These are phyloP conservation scores for Sebastes paucispinis DNA, from an alignment of 2,797 vertebrate genomes.

Conservation along the genomic window DNA sequence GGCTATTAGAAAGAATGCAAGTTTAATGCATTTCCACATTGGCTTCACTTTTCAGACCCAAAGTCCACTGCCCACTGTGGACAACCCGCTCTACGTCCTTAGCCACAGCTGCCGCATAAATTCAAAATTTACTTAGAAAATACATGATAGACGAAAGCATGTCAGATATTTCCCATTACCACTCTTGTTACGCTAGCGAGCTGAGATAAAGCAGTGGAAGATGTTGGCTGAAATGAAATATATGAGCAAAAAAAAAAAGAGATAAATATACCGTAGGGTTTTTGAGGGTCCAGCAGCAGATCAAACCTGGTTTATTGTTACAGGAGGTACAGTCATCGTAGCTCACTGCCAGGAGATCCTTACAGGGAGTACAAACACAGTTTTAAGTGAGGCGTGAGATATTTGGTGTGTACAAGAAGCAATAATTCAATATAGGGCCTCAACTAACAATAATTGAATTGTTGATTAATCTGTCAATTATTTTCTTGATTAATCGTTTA, in stretches of 20 bases:
- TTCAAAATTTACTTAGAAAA: not conserved
- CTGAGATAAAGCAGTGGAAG: not conserved
- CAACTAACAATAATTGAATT: too few species aligned
- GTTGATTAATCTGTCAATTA: too few species aligned
- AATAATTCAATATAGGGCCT: not conserved
- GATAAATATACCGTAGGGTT: constrained; percentile 82
- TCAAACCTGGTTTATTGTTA: constrained; percentile 83
- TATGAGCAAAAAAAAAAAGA: not conserved
- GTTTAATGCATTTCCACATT: too few species aligned
- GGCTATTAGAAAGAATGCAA: too few species aligned
- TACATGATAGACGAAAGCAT: not conserved
- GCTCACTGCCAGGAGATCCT: constrained; percentile 92
- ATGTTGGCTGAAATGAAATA: not conserved
- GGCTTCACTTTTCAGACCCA: too few species aligned
- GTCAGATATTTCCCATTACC: not conserved
- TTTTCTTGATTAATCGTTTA: too few species aligned
- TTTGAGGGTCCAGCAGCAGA: constrained; percentile 94
- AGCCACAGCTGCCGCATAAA: not conserved
- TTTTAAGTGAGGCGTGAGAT: not conserved
- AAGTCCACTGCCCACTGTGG: not conserved
- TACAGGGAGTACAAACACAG: constrained; percentile 5
- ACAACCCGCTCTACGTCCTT: not conserved
- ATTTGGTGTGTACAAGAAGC: not conserved
- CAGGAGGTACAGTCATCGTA: constrained; percentile 82
- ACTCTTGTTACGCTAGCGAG: not conserved